Evolutionary conservation across 2,888 invertebrate genomes (phyloP), one percentile per base, ranked within the genome.

Genomic region (Cephus pulcher): DNA sequence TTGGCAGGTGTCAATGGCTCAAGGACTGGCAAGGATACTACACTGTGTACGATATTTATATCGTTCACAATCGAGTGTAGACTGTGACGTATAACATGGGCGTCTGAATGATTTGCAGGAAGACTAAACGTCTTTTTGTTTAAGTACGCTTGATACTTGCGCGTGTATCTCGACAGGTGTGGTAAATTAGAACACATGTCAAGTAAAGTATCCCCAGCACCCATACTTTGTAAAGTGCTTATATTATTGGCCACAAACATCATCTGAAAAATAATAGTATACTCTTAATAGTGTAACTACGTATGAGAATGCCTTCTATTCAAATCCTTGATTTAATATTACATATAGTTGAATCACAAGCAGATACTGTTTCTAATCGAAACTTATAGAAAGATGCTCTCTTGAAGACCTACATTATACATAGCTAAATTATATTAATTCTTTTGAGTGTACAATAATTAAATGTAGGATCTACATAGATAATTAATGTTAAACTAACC

Each of bases 1-100:
- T 97, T 96, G n/a, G 95, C 95, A 4, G 96, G 94, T 12, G 96
- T 97, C 85, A 98, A 93, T 0, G 98, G 98, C 90, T 98, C 98
- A 77, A 98, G 92, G 80, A 98, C 95, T 0, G 98, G 98, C 85
- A 98, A 92, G 32, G 97, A 96, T 84, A 98, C 93, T 11, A 97
- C 97, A 83, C 96, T 94, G 89, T 96, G 95, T 79, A 97, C 97
- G 73, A 97, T 95, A 80, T 94, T 95, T 81, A 98, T 95, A 90
- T 98, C 98, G 81, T 96, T 95, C 80, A 97, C 95, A 84, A 97
- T 94, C 83, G 96, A 95, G 83, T 96, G 95, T 85, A 97, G 94
- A 84, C 96, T 97, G 89, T 94, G 94, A 92, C 94, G 95, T 86
- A 95, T 95, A 88, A 93, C 95, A 89, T 95, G 95, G 82, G 95